Conservation (phyloP, 2,888 invertebrate genomes). For the Stenodema calcarata region DNA sequence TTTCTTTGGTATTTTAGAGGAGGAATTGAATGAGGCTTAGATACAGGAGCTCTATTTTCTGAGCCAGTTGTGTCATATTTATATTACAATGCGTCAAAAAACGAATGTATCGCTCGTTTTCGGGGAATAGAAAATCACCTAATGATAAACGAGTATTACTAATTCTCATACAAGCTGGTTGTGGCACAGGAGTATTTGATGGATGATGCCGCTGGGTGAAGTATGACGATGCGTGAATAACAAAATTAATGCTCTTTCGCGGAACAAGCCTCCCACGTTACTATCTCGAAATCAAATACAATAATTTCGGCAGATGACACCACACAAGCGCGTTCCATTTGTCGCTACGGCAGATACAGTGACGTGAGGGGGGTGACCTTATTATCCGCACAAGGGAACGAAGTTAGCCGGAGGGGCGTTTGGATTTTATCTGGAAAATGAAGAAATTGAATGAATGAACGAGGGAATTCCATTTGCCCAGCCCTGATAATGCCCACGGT, state of each 20-base stretch:
- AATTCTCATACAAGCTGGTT: too few relatives aligned
- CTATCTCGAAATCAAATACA: background rate
- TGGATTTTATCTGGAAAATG: background rate
- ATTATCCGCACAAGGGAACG: background rate
- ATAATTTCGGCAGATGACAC: background rate
- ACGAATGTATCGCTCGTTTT: too few relatives aligned
- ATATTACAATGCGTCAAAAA: too few relatives aligned
- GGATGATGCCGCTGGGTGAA: background rate
- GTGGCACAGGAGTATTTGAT: background rate
- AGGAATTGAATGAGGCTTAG: too few relatives aligned
- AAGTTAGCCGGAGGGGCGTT: background rate
- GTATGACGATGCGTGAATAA: background rate
- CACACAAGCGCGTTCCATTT: background rate
- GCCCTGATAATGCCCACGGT: background rate
- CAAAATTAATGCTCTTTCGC: background rate
- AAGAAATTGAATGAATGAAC: background rate
- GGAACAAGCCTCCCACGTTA: background rate
- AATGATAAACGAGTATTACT: too few relatives aligned
- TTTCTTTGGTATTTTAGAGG: too few relatives aligned
- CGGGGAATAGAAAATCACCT: too few relatives aligned
- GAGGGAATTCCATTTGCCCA: background rate
- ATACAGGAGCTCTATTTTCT: too few relatives aligned
- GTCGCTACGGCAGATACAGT: background rate
- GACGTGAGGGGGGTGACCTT: background rate
- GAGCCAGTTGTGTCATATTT: too few relatives aligned